Evolutionary conservation across 2,113 vertebrate species (phyloP).

Genomic region (Pteropus alecto): DNA sequence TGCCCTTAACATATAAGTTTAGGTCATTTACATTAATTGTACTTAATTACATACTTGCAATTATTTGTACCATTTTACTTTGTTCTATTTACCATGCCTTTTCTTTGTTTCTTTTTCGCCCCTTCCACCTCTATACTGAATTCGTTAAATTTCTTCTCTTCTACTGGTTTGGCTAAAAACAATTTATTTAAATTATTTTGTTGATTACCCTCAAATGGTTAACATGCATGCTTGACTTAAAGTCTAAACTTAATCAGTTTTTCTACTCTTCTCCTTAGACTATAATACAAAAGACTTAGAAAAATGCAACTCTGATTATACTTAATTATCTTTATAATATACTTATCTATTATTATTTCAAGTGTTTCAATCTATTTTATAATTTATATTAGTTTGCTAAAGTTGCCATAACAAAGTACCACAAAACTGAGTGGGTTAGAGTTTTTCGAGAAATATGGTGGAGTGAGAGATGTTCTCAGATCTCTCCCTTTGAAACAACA

Average conservation of each 20-base stretch:
- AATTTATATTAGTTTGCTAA: background rate
- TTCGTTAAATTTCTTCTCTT: background rate
- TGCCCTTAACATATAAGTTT: background rate
- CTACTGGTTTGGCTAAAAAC: background rate
- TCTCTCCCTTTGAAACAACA: too few relatives aligned
- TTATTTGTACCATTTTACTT: background rate
- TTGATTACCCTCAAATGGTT: background rate
- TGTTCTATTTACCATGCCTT: background rate
- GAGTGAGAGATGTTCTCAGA: too few relatives aligned
- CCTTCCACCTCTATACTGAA: background rate
- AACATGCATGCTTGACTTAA: background rate
- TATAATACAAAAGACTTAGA: background rate
- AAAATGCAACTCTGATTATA: background rate
- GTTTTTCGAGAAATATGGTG: too few relatives aligned
- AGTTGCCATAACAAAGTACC: background rate
- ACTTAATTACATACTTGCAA: background rate
- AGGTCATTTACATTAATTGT: background rate
- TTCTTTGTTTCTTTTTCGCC: background rate
- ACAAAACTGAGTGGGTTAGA: background rate
- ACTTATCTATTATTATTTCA: background rate
- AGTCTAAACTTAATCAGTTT: background rate
- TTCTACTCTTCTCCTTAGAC: background rate
- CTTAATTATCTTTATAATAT: background rate
- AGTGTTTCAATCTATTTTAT: background rate
- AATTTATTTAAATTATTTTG: background rate